Evolutionary conservation across 1,140 invertebrate species (phyloP).

Genomic region (Drosophila jambulina): DNA sequence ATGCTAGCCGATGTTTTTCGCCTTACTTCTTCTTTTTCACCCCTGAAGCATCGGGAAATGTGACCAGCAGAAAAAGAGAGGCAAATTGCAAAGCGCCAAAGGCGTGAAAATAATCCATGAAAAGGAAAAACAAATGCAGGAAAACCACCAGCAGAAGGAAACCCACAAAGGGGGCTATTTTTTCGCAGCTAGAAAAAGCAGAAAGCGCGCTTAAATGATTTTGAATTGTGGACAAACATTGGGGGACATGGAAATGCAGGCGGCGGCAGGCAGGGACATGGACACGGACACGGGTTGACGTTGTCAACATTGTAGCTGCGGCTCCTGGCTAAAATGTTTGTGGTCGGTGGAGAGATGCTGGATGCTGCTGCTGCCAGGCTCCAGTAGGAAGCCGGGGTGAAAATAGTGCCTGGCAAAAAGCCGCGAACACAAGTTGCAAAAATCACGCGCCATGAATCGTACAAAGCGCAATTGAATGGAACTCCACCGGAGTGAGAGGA

Average conservation of each 20-base stretch:
- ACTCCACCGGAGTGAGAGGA: constrained; percentile 15
- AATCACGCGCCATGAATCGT: constrained; percentile 76
- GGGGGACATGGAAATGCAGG: constrained; percentile 46
- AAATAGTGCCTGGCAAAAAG: constrained; percentile 76
- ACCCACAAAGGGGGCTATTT: constrained; percentile 28
- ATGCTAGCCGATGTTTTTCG: constrained; percentile 52
- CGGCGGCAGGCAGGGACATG: constrained; percentile 4
- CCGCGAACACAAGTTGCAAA: constrained; percentile 77
- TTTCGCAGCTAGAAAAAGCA: constrained; percentile 27
- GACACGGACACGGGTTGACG: constrained; percentile 58
- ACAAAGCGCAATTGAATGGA: constrained; percentile 70
- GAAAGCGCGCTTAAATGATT: constrained; percentile 77
- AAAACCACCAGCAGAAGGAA: constrained; percentile 52
- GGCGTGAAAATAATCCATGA: constrained; percentile 78
- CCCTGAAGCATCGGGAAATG: constrained; percentile 24
- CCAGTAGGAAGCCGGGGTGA: constrained; percentile 23
- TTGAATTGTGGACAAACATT: constrained; percentile 77
- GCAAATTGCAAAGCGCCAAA: constrained; percentile 71
- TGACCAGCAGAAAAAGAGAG: constrained; percentile 57
- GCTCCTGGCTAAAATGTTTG: constrained; percentile 77
- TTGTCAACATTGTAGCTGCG: constrained; percentile 82
- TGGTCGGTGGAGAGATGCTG: constrained; percentile 40
- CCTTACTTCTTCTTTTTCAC: constrained; percentile 3
- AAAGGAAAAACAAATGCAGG: constrained; percentile 33
- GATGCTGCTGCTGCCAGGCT: not conserved